Evolutionary conservation across 2,113 vertebrate species (phyloP).

Genomic region (Lipophrys pholis): DNA sequence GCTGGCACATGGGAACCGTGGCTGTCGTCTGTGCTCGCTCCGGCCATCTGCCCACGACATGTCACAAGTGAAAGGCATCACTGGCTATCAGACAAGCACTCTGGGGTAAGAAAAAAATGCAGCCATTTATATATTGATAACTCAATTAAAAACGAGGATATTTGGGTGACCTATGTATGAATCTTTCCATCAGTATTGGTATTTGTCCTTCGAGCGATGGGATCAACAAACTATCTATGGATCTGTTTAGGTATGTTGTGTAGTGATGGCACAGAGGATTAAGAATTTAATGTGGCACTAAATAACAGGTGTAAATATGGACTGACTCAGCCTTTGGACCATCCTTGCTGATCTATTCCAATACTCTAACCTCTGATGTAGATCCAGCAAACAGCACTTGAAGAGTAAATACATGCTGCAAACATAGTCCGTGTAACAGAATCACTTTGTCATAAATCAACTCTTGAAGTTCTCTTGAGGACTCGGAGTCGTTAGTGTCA

Average conservation of each 20-base stretch:
- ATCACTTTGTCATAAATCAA: constrained; percentile 70
- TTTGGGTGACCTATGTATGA: constrained; percentile 8
- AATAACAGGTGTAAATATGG: constrained; percentile 78
- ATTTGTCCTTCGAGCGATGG: constrained; percentile 61
- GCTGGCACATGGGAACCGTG: constrained; percentile 42
- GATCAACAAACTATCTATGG: constrained; percentile 50
- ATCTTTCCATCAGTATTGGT: constrained; percentile 29
- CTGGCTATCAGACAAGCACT: not conserved
- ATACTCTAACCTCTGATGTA: constrained; percentile 62
- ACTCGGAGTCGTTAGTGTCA: constrained; percentile 42
- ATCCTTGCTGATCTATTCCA: constrained; percentile 66
- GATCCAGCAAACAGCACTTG: constrained; percentile 69
- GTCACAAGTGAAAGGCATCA: constrained; percentile 11
- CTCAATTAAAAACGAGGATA: constrained; percentile 1
- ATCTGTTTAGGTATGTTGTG: constrained; percentile 76
- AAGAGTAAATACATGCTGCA: constrained; percentile 77
- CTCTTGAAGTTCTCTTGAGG: constrained; percentile 39
- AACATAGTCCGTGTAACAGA: constrained; percentile 73
- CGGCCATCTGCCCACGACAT: constrained; percentile 48
- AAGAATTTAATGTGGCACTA: constrained; percentile 74
- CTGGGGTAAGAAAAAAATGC: constrained; percentile 3
- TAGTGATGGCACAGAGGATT: constrained; percentile 71
- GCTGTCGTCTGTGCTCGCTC: constrained; percentile 29
- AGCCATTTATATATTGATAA: not conserved
- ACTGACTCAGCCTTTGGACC: constrained; percentile 65